Conservation (phyloP, 2,113 vertebrate genomes). For the Struthio camelus region DNA sequence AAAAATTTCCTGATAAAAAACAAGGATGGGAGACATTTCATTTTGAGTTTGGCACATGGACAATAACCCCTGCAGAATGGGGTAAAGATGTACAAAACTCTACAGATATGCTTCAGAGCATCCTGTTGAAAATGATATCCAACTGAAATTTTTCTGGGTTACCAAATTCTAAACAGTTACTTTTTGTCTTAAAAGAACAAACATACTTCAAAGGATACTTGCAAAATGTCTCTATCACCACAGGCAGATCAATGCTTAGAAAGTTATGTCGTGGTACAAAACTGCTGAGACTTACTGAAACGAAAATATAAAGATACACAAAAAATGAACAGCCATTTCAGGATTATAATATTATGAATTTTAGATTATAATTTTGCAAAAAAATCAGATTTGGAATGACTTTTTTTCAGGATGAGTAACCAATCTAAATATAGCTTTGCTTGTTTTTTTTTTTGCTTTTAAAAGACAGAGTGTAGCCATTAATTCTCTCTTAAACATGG, state of each 20-base stretch:
- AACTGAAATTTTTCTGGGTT: not conserved
- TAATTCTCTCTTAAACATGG: not conserved
- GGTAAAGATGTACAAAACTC: constrained; percentile 6
- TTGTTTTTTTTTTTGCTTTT: not conserved
- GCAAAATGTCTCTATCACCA: constrained; percentile 95
- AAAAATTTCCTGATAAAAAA: not conserved
- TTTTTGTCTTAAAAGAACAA: constrained; percentile 29
- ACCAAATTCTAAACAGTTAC: not conserved
- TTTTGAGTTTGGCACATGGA: not conserved
- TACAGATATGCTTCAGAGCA: constrained; percentile 10
- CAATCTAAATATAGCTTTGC: not conserved
- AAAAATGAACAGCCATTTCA: not conserved
- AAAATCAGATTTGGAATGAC: not conserved
- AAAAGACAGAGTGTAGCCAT: not conserved
- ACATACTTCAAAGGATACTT: constrained; percentile 92
- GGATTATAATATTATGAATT: not conserved
- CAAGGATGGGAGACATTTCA: not conserved
- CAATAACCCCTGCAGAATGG: constrained; percentile 10
- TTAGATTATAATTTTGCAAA: not conserved
- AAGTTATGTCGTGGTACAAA: constrained; percentile 93
- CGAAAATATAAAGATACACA: constrained; percentile 23
- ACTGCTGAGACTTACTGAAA: constrained; percentile 93
- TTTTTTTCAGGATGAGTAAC: not conserved
- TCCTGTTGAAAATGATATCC: constrained; percentile 27
- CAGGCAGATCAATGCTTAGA: constrained; percentile 90